phyloP scores from a whole-genome alignment of 2,888 invertebrate species.

The Sminthurides aquaticus region DNA sequence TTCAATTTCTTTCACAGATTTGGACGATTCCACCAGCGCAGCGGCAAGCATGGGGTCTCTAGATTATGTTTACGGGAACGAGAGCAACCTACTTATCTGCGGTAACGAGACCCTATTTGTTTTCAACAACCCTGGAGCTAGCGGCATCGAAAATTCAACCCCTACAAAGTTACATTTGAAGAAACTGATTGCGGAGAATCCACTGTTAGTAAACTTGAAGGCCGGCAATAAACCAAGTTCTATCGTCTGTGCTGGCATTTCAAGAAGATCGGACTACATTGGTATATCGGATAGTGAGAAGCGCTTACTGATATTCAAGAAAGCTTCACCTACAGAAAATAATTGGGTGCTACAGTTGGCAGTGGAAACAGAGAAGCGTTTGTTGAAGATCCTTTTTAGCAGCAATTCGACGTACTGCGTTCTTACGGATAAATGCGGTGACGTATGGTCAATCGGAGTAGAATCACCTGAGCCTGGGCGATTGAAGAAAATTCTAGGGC shows the following conservation, averaged over 20 bases:
- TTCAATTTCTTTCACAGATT: too few relatives aligned
- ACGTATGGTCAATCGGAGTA: slow-evolving; percentile 5
- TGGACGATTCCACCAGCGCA: background rate
- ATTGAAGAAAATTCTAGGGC: slow-evolving; percentile 11
- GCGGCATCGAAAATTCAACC: background rate
- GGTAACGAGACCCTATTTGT: background rate
- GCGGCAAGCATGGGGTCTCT: background rate
- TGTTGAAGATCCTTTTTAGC: slow-evolving; percentile 9
- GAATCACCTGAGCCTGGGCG: background rate
- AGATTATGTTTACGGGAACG: too few relatives aligned
- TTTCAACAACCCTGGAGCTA: background rate
- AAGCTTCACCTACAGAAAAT: background rate
- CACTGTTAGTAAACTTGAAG: background rate
- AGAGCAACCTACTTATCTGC: background rate
- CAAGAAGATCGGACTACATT: slow-evolving; percentile 1
- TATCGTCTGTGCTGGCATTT: slow-evolving; percentile 12
- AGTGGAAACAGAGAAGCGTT: slow-evolving; percentile 14
- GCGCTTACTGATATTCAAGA: slow-evolving; percentile 7
- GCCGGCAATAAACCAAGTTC: background rate
- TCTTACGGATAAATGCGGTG: slow-evolving; percentile 17
- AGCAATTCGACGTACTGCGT: background rate
- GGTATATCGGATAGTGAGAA: slow-evolving; percentile 10
- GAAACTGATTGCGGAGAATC: background rate
- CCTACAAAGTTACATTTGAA: background rate
- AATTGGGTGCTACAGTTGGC: background rate